Evolutionary conservation across 2,113 vertebrate genomes (phyloP).

Genomic region (Egretta garzetta): DNA sequence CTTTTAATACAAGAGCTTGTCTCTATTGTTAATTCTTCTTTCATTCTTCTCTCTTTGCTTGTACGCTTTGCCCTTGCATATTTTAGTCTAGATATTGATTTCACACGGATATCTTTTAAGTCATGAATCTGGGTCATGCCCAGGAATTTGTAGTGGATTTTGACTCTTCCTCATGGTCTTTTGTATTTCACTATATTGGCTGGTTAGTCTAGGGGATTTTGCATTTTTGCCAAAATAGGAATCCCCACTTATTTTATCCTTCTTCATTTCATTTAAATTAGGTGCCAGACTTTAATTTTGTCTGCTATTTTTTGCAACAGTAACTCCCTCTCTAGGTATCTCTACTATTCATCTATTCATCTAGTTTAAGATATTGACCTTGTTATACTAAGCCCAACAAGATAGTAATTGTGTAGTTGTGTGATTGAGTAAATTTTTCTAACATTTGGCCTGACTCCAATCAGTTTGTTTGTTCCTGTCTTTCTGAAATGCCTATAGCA

Average conservation of each 20-base stretch:
- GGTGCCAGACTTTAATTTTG: not conserved
- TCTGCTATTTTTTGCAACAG: not conserved
- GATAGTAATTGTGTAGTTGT: not conserved
- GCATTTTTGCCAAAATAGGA: not conserved
- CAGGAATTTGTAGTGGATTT: not conserved
- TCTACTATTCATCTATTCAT: not conserved
- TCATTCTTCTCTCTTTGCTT: not conserved
- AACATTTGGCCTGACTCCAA: not conserved
- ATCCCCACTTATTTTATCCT: not conserved
- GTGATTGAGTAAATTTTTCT: not conserved
- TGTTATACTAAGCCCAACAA: not conserved
- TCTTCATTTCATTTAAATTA: not conserved
- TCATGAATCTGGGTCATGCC: not conserved
- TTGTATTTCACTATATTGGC: not conserved
- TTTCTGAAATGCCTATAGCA: not conserved
- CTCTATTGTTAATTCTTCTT: not conserved
- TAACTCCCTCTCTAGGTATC: not conserved
- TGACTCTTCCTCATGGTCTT: not conserved
- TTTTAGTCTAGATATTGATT: constrained; percentile 24
- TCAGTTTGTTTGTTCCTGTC: not conserved
- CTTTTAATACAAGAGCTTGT: not conserved
- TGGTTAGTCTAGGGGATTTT: not conserved
- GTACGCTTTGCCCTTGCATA: not conserved
- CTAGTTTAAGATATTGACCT: not conserved
- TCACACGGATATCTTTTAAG: not conserved